These are phyloP conservation scores for Calyptommatus sinebrachiatus DNA, from an alignment of 2,113 vertebrate genomes.

Conservation along the genomic window DNA sequence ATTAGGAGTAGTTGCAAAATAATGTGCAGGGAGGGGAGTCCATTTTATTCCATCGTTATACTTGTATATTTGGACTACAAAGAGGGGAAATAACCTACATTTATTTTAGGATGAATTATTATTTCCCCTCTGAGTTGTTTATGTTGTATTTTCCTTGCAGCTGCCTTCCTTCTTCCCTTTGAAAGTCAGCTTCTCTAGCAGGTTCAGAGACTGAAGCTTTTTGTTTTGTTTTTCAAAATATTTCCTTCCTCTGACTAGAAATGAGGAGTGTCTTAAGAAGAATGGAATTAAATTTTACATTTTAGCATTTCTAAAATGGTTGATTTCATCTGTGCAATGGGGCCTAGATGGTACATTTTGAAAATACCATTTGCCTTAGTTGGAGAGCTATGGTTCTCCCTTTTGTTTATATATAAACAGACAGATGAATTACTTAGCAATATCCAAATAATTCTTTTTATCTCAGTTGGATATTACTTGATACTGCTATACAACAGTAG, in stretches of 20 bases:
- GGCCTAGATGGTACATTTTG: neutral
- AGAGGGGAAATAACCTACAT: neutral
- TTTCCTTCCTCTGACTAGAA: constrained; percentile 4
- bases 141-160: neutral
- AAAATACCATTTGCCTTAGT: neutral
- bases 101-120: constrained; percentile 6
- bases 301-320: constrained; percentile 4
- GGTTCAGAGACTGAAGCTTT: neutral
- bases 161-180: neutral
- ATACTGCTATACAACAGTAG: neutral
- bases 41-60: neutral
- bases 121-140: neutral
- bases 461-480: neutral
- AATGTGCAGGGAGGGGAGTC: neutral
- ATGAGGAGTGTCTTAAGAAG: neutral
- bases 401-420: neutral
- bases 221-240: neutral
- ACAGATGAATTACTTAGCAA: neutral
- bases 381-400: neutral
- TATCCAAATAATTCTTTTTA: neutral
- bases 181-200: neutral
- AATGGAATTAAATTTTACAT: neutral
- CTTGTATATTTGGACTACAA: neutral
- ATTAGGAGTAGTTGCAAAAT: neutral
- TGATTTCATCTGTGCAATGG: neutral